Percentiles rank a stretch among this genome's conserved stretches.
phyloP scores from a whole-genome alignment of 2,888 invertebrate species.

The Taphrorychus bicolor region DNA sequence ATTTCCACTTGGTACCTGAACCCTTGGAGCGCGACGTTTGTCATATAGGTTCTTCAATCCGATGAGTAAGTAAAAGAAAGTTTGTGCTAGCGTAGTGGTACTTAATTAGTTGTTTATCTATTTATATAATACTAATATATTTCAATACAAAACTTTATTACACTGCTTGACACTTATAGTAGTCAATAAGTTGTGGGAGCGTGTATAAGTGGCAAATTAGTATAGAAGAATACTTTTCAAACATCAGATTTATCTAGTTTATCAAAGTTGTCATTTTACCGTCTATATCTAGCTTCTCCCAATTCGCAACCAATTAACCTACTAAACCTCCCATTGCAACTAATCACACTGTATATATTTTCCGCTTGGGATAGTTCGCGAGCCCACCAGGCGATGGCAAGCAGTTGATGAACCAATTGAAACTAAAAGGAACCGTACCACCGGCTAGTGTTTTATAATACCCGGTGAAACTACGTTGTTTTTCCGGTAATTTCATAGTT shows the following conservation, averaged over 20 bases:
- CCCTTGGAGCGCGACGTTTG: slow-evolving; percentile 54
- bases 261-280: no score
- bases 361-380: not conserved
- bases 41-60: slow-evolving; percentile 3
- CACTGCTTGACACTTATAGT: not conserved
- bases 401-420: slow-evolving; percentile 7
- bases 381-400: not conserved
- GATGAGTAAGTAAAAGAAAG: not conserved
- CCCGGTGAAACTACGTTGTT: slow-evolving; percentile 10
- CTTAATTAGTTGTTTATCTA: no score
- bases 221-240: no score
- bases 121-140: no score
- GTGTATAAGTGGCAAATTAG: no score
- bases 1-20: slow-evolving; percentile 53
- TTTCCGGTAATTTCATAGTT: slow-evolving; percentile 13
- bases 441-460: slow-evolving; percentile 16
- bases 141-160: not conserved
- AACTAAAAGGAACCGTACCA: slow-evolving; percentile 19
- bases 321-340: not conserved
- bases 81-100: not conserved
- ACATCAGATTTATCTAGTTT: no score
- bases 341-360: slow-evolving; percentile 2
- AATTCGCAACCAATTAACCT: not conserved
- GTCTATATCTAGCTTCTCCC: no score
- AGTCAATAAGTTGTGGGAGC: no score